These are phyloP conservation scores for Dryococelus australis DNA, from an alignment of 2,888 invertebrate genomes.

Conservation along the genomic window DNA sequence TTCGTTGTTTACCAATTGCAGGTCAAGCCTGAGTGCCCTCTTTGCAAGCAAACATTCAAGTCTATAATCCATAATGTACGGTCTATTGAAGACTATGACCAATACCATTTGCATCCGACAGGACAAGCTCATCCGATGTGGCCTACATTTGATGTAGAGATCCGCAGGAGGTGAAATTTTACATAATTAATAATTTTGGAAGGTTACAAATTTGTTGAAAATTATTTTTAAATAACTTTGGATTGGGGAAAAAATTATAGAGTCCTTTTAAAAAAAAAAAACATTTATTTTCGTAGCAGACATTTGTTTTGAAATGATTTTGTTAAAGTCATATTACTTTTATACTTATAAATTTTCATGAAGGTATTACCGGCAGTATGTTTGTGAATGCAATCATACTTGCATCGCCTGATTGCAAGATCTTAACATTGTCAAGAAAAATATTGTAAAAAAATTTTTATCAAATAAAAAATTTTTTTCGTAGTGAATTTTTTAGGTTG, in stretches of 20 bases:
- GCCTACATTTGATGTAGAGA: not conserved
- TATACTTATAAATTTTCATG: too few relatives aligned
- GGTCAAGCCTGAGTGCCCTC: constrained; percentile 92
- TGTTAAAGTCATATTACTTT: too few relatives aligned
- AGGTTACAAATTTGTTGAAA: not conserved
- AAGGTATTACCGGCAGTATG: too few relatives aligned
- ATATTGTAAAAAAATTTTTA: too few relatives aligned
- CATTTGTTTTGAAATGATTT: too few relatives aligned
- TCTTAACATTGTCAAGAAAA: too few relatives aligned
- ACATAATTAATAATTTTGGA: not conserved
- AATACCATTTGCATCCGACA: constrained; percentile 66
- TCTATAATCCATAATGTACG: constrained; percentile 93
- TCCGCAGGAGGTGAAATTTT: not conserved
- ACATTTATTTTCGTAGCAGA: too few relatives aligned
- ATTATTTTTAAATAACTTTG: not conserved
- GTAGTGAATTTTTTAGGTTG: too few relatives aligned
- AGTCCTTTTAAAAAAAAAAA: too few relatives aligned
- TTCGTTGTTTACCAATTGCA: constrained; percentile 52
- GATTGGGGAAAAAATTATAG: not conserved
- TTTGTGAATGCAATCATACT: too few relatives aligned
- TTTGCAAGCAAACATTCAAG: constrained; percentile 91
- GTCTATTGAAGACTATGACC: constrained; percentile 87
- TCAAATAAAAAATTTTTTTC: too few relatives aligned
- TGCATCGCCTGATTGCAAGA: too few relatives aligned
- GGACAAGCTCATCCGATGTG: not conserved